Conservation (phyloP, 2,113 vertebrate species). For the Malurus elegans region DNA sequence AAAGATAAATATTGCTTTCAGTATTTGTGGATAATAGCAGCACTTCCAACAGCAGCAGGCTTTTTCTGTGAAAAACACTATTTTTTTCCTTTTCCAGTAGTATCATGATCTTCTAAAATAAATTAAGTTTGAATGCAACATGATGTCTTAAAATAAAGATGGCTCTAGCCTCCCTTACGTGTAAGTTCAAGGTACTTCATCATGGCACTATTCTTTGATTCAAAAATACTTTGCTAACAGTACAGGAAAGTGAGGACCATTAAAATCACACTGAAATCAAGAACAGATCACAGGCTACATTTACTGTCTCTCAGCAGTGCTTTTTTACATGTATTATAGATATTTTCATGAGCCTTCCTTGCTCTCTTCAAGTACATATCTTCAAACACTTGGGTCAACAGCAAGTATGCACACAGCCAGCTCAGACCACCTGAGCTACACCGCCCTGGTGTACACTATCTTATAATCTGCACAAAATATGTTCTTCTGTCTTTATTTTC, state of each 20-base stretch:
- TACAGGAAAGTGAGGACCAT: neutral
- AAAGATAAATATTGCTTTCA: conserved; percentile 9
- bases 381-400: neutral
- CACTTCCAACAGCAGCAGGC: neutral
- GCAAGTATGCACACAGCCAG: neutral
- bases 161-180: neutral
- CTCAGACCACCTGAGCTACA: neutral
- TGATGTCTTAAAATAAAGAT: neutral
- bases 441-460: neutral
- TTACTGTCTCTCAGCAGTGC: neutral
- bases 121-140: neutral
- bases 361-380: neutral
- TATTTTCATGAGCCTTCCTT: neutral
- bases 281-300: neutral
- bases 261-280: neutral
- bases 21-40: neutral
- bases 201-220: neutral
- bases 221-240: neutral
- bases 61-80: neutral
- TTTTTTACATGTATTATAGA: neutral
- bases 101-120: neutral
- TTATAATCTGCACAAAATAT: neutral
- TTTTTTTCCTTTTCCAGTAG: neutral
- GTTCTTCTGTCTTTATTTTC: neutral
- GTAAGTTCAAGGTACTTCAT: neutral